These are phyloP conservation scores for Dasypolia templi DNA, from an alignment of 2,888 invertebrate species.

Conservation along the genomic window DNA sequence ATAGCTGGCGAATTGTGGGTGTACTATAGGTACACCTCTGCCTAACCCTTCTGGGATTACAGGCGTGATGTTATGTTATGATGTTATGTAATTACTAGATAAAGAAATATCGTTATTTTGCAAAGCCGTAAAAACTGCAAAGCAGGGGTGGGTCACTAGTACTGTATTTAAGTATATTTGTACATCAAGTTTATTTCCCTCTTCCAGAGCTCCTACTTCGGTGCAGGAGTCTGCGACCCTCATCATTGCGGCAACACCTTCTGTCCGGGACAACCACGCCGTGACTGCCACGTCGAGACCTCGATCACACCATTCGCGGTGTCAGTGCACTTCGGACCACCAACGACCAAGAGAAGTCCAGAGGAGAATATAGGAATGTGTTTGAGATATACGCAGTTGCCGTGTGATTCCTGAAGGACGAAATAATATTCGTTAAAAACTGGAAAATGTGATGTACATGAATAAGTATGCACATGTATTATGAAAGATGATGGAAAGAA, in stretches of 20 bases:
- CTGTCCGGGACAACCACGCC: conserved; percentile 88
- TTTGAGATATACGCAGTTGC: conserved; percentile 93
- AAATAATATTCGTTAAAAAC: background rate
- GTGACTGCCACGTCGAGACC: conserved; percentile 93
- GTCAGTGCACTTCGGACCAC: conserved; percentile 94
- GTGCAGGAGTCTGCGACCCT: conserved; percentile 93
- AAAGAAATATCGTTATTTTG: too few relatives aligned
- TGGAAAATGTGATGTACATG: background rate
- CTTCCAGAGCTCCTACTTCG: conserved; percentile 90
- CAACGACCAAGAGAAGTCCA: conserved; percentile 91
- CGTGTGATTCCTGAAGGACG: conserved; percentile 86
- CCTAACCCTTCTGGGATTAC: too few relatives aligned
- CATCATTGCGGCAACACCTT: conserved; percentile 94
- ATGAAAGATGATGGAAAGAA: background rate
- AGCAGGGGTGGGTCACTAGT: too few relatives aligned
- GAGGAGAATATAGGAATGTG: conserved; percentile 96
- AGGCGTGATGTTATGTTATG: too few relatives aligned
- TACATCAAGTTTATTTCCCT: background rate
- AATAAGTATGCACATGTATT: background rate
- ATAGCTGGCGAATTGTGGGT: too few relatives aligned
- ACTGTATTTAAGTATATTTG: background rate
- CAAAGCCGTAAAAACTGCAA: too few relatives aligned
- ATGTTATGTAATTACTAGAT: too few relatives aligned
- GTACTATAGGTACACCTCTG: too few relatives aligned
- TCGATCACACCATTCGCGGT: conserved; percentile 94